phyloP scores from a whole-genome alignment of 2,888 invertebrate species.

The Habroteleia sp. region DNA sequence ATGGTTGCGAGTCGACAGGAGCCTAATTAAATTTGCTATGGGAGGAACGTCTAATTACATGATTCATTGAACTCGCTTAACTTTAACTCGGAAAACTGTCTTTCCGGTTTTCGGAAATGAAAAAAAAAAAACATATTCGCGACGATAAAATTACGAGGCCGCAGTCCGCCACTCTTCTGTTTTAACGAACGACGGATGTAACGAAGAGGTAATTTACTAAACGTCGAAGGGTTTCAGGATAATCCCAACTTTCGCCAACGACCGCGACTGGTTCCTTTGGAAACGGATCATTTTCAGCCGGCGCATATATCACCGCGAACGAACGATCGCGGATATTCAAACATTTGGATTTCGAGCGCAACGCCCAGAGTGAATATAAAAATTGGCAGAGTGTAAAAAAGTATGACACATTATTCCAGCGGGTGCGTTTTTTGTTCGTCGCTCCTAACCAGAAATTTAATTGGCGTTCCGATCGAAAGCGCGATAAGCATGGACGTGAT shows the following conservation, averaged over 20 bases:
- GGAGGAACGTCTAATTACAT: slow-evolving; percentile 67
- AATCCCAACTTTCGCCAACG: slow-evolving; percentile 29
- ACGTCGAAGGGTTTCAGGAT: slow-evolving; percentile 15
- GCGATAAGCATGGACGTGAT: slow-evolving; percentile 8
- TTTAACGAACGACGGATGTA: slow-evolving; percentile 30
- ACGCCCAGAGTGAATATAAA: slow-evolving; percentile 3
- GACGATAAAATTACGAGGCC: slow-evolving; percentile 23
- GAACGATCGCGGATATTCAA: slow-evolving; percentile 6
- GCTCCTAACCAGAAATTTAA: slow-evolving; percentile 23
- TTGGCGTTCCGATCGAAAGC: slow-evolving; percentile 10
- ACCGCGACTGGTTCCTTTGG: slow-evolving; percentile 11
- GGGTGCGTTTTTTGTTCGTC: slow-evolving; percentile 1
- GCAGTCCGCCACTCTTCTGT: slow-evolving; percentile 14
- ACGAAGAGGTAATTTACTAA: slow-evolving; percentile 36
- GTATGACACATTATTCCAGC: slow-evolving; percentile 20
- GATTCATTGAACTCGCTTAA: slow-evolving; percentile 60
- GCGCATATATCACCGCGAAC: slow-evolving; percentile 14
- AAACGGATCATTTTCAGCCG: slow-evolving; percentile 24
- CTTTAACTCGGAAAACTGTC: slow-evolving; percentile 25
- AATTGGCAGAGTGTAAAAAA: slow-evolving; percentile 36
- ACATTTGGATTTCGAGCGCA: slow-evolving; percentile 14
- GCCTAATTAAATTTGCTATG: slow-evolving; percentile 71
- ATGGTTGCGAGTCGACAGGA: slow-evolving; percentile 67
- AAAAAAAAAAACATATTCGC: neutral
- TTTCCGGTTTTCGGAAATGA: slow-evolving; percentile 9